Conservation (phyloP, 2,888 invertebrate genomes). For the Cyclophora punctaria region DNA sequence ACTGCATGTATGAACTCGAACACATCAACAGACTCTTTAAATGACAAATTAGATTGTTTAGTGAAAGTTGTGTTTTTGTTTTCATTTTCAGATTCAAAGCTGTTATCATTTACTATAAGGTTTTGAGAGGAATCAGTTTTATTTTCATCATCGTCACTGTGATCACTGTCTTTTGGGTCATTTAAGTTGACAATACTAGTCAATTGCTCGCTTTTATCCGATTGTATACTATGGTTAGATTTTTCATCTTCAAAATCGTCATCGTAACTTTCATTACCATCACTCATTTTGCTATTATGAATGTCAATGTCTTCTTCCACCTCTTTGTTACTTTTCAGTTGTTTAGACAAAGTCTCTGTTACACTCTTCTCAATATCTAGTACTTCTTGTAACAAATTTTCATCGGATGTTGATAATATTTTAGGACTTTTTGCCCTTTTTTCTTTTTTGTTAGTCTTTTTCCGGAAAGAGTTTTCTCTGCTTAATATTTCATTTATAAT, state of each 20-base stretch:
- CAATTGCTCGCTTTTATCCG: not conserved
- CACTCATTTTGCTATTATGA: constrained; percentile 33
- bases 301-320: constrained; percentile 17
- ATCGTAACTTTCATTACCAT: constrained; percentile 46
- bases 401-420: constrained; percentile 59
- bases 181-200: not conserved
- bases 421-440: constrained; percentile 18
- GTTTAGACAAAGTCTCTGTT: constrained; percentile 38
- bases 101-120: constrained; percentile 3
- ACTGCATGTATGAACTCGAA: constrained; percentile 61
- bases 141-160: constrained; percentile 9
- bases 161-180: constrained; percentile 5
- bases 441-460: constrained; percentile 19
- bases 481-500: constrained; percentile 57
- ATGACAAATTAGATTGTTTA: constrained; percentile 48
- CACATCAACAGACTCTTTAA: constrained; percentile 58
- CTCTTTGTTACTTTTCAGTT: constrained; percentile 16
- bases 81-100: constrained; percentile 6
- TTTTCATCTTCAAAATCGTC: constrained; percentile 70
- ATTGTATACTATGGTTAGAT: constrained; percentile 31
- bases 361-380: constrained; percentile 55
- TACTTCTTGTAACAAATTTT: constrained; percentile 62
- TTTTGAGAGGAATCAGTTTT: constrained; percentile 4
- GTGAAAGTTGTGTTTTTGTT: constrained; percentile 35
- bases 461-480: constrained; percentile 49